Percentiles rank a stretch among this genome's conserved stretches.
These are phyloP conservation scores for Cantharis flavilabris DNA, from an alignment of 2,888 invertebrate genomes.

Conservation along the genomic window DNA sequence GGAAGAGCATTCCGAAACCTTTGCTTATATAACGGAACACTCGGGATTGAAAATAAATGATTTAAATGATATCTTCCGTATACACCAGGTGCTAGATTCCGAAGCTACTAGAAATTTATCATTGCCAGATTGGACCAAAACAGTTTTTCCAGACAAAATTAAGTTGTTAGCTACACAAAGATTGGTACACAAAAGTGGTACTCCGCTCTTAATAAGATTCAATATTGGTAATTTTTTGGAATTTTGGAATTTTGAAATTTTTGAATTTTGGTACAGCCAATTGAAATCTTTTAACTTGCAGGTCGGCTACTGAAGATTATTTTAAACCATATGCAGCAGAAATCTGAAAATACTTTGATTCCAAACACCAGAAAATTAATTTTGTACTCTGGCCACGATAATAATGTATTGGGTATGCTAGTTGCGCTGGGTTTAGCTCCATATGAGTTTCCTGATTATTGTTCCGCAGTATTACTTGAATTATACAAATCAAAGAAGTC, in stretches of 20 bases:
- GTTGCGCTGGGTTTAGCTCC: slow-evolving; percentile 37
- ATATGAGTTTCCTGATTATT: slow-evolving; percentile 45
- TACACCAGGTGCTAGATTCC: background rate
- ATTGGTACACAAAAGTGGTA: background rate
- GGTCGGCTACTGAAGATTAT: slow-evolving; percentile 49
- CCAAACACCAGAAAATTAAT: slow-evolving; percentile 42
- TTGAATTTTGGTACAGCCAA: no score
- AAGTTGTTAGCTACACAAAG: background rate
- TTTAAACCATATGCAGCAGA: slow-evolving; percentile 38
- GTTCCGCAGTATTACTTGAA: slow-evolving; percentile 44
- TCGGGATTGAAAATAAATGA: background rate
- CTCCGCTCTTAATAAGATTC: background rate
- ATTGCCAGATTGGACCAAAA: background rate
- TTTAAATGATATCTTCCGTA: background rate
- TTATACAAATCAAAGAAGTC: slow-evolving; percentile 31
- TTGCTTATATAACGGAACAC: background rate
- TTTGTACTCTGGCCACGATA: slow-evolving; percentile 50
- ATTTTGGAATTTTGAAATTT: no score
- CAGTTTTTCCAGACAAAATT: background rate
- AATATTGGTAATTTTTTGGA: background rate
- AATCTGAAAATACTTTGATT: slow-evolving; percentile 33
- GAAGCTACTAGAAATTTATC: background rate
- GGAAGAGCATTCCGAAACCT: background rate
- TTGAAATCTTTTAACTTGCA: slow-evolving; percentile 14
- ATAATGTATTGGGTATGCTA: slow-evolving; percentile 44